A percentile compares a stretch with the other conserved stretches of the same genome.
Evolutionary conservation across 1,140 invertebrate genomes (phyloP).

Genomic region (Trissolcus basalis): DNA sequence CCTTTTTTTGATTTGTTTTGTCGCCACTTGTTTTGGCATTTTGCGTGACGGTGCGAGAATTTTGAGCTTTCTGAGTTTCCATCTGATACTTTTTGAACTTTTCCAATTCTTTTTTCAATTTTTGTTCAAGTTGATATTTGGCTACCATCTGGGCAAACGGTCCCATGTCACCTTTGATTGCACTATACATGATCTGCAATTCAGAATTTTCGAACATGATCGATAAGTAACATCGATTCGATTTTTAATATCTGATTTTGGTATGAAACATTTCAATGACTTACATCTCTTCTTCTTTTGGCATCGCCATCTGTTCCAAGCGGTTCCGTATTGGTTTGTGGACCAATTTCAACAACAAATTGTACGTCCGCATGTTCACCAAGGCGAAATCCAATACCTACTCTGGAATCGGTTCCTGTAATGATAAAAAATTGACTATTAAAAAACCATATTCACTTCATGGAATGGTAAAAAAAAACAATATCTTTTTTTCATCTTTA

Average conservation of each 20-base stretch:
- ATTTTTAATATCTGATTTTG: no score
- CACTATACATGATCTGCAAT: conserved; percentile 62
- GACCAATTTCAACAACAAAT: conserved; percentile 84
- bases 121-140: conserved; percentile 66
- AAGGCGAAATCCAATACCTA: conserved; percentile 86
- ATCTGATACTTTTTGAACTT: conserved; percentile 41
- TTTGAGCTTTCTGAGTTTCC: no score
- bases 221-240: no score
- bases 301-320: conserved; percentile 72
- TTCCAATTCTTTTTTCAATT: conserved; percentile 62
- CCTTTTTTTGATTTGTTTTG: conserved; percentile 34
- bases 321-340: conserved; percentile 82
- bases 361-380: conserved; percentile 89
- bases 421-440: conserved; percentile 3
- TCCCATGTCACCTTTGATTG: conserved; percentile 70
- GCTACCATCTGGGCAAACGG: conserved; percentile 69
- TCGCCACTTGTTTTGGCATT: conserved; percentile 12
- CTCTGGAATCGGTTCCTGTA: conserved; percentile 85
- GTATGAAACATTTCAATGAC: conserved; percentile 4
- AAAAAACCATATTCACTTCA: neutral
- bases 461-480: neutral
- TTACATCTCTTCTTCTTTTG: conserved; percentile 66
- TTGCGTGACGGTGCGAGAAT: no score
- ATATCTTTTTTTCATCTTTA: no score
- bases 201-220: neutral